phyloP scores from a whole-genome alignment of 2,113 vertebrate species.

The Nettapus auritus region DNA sequence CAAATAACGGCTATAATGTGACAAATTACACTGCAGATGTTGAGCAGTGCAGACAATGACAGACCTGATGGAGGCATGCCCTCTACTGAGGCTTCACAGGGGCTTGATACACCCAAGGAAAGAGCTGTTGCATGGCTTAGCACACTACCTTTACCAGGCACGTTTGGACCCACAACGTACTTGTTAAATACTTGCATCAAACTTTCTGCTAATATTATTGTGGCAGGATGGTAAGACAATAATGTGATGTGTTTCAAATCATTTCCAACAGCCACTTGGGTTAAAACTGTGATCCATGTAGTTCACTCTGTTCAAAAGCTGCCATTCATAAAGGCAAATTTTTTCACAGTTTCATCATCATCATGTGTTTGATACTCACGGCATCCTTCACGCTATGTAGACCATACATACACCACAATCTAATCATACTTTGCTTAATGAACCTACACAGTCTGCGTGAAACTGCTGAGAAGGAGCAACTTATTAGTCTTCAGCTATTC shows the following conservation, averaged over 20 bases:
- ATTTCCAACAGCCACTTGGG: not conserved
- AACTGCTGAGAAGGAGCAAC: not conserved
- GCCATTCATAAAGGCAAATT: not conserved
- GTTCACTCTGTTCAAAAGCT: not conserved
- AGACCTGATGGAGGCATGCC: not conserved
- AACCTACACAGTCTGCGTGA: not conserved
- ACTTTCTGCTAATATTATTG: not conserved
- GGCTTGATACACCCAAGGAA: not conserved
- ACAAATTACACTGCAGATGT: not conserved
- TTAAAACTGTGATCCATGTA: not conserved
- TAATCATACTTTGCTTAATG: not conserved
- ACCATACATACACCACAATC: not conserved
- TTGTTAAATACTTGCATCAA: slow-evolving; percentile 10
- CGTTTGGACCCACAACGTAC: not conserved
- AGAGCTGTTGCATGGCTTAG: not conserved
- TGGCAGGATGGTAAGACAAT: not conserved
- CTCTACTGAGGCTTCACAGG: not conserved
- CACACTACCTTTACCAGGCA: not conserved
- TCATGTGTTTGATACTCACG: not conserved
- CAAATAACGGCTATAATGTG: not conserved
- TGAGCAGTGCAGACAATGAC: not conserved
- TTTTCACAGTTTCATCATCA: not conserved
- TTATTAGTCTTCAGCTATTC: not conserved
- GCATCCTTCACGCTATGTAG: not conserved
- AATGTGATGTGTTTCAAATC: not conserved